Conservation (phyloP, 2,888 invertebrate species). For the Lathronympha strigana region DNA sequence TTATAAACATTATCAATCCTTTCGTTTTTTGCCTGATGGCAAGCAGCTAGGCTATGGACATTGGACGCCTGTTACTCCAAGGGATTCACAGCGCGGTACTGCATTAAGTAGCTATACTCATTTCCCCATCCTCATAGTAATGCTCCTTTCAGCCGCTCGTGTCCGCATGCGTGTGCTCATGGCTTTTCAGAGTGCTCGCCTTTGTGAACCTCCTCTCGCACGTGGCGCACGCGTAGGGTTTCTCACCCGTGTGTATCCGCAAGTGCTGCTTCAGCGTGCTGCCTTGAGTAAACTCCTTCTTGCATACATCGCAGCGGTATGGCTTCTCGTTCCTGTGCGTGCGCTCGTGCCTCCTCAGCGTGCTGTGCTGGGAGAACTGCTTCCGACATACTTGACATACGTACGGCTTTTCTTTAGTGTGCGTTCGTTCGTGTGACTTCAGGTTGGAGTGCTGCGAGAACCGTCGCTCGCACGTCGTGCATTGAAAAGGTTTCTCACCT, state of each 20-base stretch:
- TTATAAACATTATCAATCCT: too few relatives aligned
- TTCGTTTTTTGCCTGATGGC: too few relatives aligned
- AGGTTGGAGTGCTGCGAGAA: background rate
- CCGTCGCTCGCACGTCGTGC: background rate
- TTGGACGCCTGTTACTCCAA: too few relatives aligned
- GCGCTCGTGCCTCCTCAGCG: background rate
- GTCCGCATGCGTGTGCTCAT: background rate
- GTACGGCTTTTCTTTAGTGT: background rate
- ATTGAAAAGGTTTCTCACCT: background rate
- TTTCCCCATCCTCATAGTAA: too few relatives aligned
- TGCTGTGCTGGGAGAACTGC: background rate
- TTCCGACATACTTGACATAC: background rate
- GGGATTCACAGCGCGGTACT: too few relatives aligned
- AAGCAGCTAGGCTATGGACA: too few relatives aligned
- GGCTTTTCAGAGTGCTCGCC: background rate
- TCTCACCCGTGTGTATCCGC: background rate
- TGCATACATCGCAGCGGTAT: background rate
- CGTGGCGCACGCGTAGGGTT: background rate
- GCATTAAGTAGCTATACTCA: too few relatives aligned
- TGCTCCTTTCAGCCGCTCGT: background rate
- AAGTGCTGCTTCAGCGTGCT: background rate
- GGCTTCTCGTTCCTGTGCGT: background rate
- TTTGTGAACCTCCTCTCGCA: background rate
- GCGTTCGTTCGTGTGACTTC: background rate
- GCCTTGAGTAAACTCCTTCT: background rate